Percentiles rank a stretch among this genome's conserved stretches.
phyloP scores from a whole-genome alignment of 2,113 vertebrate genomes.

The Ageneiosus marmoratus region DNA sequence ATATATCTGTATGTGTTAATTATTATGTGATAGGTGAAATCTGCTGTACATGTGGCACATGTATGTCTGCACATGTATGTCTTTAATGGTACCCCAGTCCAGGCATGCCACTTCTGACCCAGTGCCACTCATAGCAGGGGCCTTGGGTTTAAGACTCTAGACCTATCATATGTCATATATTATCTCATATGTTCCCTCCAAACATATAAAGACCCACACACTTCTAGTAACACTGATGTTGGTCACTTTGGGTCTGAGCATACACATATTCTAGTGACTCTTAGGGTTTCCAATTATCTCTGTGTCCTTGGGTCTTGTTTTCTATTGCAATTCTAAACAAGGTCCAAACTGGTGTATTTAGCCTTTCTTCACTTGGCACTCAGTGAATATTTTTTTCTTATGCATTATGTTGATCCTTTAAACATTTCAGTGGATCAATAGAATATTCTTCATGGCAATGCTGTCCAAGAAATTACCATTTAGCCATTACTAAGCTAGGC shows the following conservation, averaged over 20 bases:
- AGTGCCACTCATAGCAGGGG: background rate
- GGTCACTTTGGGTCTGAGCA: background rate
- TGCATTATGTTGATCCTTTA: conserved; percentile 6
- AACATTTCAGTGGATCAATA: conserved; percentile 13
- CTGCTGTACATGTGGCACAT: conserved; percentile 10
- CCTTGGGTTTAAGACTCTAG: conserved; percentile 17
- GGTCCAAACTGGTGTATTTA: background rate
- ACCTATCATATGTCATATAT: background rate
- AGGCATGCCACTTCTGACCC: background rate
- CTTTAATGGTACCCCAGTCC: conserved; percentile 16
- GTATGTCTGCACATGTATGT: background rate
- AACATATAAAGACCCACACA: background rate
- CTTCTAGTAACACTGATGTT: conserved; percentile 1
- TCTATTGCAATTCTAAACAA: background rate
- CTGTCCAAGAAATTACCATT: conserved; percentile 1
- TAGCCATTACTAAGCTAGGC: background rate
- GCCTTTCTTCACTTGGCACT: background rate
- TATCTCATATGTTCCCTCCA: background rate
- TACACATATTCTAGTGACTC: background rate
- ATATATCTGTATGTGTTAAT: no score
- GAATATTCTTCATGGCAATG: background rate
- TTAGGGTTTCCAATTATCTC: background rate
- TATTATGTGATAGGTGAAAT: no score
- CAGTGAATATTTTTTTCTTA: background rate
- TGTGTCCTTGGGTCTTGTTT: background rate